Conservation (phyloP, 2,888 invertebrate species). For the Laothoe populi region DNA sequence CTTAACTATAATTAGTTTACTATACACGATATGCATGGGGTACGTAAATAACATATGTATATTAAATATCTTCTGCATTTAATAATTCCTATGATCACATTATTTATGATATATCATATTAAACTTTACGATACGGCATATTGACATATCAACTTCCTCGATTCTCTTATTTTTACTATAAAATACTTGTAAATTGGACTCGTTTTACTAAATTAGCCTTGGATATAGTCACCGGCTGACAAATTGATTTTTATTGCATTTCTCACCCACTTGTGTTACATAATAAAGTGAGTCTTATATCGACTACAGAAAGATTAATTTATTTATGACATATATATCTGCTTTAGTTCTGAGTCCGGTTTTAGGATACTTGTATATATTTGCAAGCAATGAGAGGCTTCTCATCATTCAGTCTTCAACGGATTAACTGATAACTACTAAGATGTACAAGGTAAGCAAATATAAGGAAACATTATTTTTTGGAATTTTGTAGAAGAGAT, state of each 20-base stretch:
- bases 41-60: not conserved
- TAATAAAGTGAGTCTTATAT: slow-evolving; percentile 42
- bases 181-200: slow-evolving; percentile 38
- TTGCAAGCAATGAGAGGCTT: slow-evolving; percentile 34
- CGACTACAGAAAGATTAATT: slow-evolving; percentile 37
- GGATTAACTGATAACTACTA: slow-evolving; percentile 37
- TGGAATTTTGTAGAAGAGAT: too few relatives aligned
- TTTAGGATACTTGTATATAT: slow-evolving; percentile 44
- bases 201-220: slow-evolving; percentile 42
- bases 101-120: slow-evolving; percentile 2
- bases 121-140: slow-evolving; percentile 1
- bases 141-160: slow-evolving; percentile 23
- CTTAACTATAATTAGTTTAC: not conserved
- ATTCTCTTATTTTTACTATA: slow-evolving; percentile 27
- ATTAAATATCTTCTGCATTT: not conserved
- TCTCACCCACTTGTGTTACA: slow-evolving; percentile 35
- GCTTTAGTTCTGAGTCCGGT: slow-evolving; percentile 40
- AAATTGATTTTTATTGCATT: slow-evolving; percentile 46
- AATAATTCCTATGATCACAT: not conserved
- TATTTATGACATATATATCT: slow-evolving; percentile 29
- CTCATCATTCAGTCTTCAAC: slow-evolving; percentile 44
- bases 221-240: slow-evolving; percentile 35
- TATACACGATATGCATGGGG: too few relatives aligned
- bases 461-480: not conserved
- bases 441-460: slow-evolving; percentile 45